Conservation (phyloP, 1,140 invertebrate species). For the Aphis gossypii region DNA sequence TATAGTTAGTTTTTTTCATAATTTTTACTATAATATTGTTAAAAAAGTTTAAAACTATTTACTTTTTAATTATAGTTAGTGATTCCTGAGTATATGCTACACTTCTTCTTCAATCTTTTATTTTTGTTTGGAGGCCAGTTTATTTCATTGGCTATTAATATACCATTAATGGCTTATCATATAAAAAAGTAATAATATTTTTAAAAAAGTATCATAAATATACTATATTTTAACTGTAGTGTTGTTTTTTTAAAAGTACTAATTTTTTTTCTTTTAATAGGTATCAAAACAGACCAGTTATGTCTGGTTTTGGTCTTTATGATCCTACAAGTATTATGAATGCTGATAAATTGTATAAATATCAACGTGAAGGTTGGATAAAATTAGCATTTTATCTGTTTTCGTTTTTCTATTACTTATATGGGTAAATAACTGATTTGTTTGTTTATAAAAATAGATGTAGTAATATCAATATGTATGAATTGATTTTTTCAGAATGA, state of each 20-base stretch:
- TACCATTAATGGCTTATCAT: conserved; percentile 95
- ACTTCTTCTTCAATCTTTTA: conserved; percentile 90
- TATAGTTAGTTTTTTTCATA: neutral
- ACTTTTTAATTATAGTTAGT: conserved; percentile 80
- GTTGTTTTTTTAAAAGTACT: neutral
- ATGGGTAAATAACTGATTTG: conserved; percentile 76
- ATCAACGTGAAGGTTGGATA: conserved; percentile 97
- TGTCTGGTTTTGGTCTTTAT: conserved; percentile 94
- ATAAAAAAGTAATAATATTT: conserved; percentile 82
- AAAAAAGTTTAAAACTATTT: neutral
- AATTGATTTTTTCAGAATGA: conserved; percentile 60
- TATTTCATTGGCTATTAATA: conserved; percentile 88
- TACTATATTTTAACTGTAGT: neutral
- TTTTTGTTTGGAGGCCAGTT: conserved; percentile 93
- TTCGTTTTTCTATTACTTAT: conserved; percentile 99
- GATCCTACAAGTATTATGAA: conserved; percentile 99
- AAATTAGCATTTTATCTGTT: conserved; percentile 97
- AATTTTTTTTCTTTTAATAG: conserved; percentile 67
- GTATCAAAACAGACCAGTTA: conserved; percentile 92
- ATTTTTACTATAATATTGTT: neutral
- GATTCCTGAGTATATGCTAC: conserved; percentile 93
- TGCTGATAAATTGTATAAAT: conserved; percentile 87
- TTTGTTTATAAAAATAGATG: neutral
- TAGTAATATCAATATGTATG: neutral
- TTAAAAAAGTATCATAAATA: neutral